Evolutionary conservation across 35 echinoderm and acorn worm species (phyloP).

Genomic region (Holothuria glaberrima): DNA sequence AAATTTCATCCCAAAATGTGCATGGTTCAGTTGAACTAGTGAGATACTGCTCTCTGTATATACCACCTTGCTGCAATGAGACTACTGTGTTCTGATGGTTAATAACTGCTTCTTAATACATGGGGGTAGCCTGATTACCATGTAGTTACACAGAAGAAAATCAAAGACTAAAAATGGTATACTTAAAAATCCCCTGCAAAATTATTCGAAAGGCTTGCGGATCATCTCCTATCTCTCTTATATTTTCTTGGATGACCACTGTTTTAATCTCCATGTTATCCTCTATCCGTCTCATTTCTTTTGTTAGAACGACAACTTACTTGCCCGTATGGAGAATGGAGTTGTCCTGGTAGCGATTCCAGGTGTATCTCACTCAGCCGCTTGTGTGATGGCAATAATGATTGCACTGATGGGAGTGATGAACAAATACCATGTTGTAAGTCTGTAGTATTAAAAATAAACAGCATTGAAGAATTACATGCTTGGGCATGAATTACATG

Average conservation of each 20-base stretch:
- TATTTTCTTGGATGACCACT: not conserved
- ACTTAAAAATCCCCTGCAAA: not conserved
- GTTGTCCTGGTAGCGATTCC: slow-evolving; percentile 23
- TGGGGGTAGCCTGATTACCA: too few relatives aligned
- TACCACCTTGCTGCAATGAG: too few relatives aligned
- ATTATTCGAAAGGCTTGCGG: not conserved
- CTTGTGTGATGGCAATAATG: slow-evolving; percentile 23
- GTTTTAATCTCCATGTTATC: not conserved
- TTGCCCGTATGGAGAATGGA: slow-evolving; percentile 29
- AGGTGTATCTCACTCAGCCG: slow-evolving; percentile 20
- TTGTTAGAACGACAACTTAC: slow-evolving; percentile 19
- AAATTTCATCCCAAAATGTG: too few relatives aligned
- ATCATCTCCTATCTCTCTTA: not conserved
- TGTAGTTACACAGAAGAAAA: too few relatives aligned
- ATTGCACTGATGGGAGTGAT: slow-evolving; percentile 22
- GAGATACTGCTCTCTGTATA: too few relatives aligned
- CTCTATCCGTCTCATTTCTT: not conserved
- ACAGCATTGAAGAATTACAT: not conserved
- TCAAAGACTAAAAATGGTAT: too few relatives aligned
- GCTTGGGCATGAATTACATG: too few relatives aligned
- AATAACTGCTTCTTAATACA: too few relatives aligned
- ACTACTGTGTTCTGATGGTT: too few relatives aligned
- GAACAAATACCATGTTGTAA: slow-evolving; percentile 37
- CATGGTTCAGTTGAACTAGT: too few relatives aligned
- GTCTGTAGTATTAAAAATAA: not conserved